Base-by-base conservation (phyloP, 2,888 invertebrate species). In the Tetramorium bicarinatum region DNA sequence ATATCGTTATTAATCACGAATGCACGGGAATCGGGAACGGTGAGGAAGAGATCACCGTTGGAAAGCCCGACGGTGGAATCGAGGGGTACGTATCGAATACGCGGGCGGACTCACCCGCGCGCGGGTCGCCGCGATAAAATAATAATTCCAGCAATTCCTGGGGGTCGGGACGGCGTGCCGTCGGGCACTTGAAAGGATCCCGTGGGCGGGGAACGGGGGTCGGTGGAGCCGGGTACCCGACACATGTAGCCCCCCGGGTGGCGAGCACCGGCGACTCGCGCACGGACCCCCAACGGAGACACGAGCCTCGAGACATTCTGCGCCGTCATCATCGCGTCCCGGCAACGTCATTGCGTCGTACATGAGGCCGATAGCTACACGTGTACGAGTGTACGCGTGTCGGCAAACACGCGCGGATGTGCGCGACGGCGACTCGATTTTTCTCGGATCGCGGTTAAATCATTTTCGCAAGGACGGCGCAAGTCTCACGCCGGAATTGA, bases 161-260 rank as follows among this genome's bases (percentile, higher is more conserved):
- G 85, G 86, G 87, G 87, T 89, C 86, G 80, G 62, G 29, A 47
- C 77, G 66, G 38, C 47, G 64, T 82, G 81, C 77, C 72, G 77
- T 92, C 93, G 93, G 92, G 82, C 86, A 93, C 90, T 93, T 93
- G 92, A 94, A 94, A 94, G 94, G 89, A 86, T 87, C 83, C 80
- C 82, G 87, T 86, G 75, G 85, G 81, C 83, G 77, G 82, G 62
- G 54, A 54, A 83, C 47, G 38, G 49, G 67, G 44, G 86, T 87
- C 86, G 90, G 82, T 82, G 83, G 82, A 82, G 79, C 79, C 88
- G 91, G 91, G 91, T 90, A 91, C 88, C 91, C 91, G 92, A 93
- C 94, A 94, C 93, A 94, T 93, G 93, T 92, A 92, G 89, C 87
- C 92, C 92, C 92, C 91, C 90, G 88, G 93, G 93, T 92, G 93